Conservation (phyloP, 92 coral and sea anemone species). For the Isaurus tuberculatus region DNA sequence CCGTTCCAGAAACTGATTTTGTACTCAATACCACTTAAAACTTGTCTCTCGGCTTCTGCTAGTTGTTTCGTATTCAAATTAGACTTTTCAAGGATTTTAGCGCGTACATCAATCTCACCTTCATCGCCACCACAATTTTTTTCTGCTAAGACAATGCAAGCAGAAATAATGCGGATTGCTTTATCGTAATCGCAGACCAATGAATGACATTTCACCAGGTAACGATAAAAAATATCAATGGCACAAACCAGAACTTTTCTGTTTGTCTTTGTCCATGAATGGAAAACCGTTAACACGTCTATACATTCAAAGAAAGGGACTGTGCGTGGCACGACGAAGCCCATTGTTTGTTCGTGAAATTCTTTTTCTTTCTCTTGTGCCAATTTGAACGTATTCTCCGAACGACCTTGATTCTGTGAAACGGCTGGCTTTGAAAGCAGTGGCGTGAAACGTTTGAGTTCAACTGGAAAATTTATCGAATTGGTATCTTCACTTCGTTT, state of each 20-base stretch:
- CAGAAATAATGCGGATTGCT: neutral
- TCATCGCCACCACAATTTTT: constrained; percentile 2
- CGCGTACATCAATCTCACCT: neutral
- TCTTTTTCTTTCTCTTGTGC: too few relatives aligned
- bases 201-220: constrained; percentile 9
- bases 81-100: neutral
- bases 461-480: too few relatives aligned
- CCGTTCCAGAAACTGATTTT: constrained; percentile 4
- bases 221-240: neutral
- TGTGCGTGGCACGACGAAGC: too few relatives aligned
- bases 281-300: neutral
- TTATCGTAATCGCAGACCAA: neutral
- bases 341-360: too few relatives aligned
- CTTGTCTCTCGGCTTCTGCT: constrained; percentile 23
- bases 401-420: too few relatives aligned
- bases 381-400: too few relatives aligned
- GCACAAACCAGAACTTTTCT: neutral
- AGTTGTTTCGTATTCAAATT: neutral
- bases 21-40: neutral
- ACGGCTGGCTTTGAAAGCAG: too few relatives aligned
- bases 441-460: too few relatives aligned
- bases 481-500: too few relatives aligned
- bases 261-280: neutral
- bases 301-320: constrained; percentile 17
- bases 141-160: constrained; percentile 1